Evolutionary conservation across 2,888 invertebrate genomes (phyloP).

Genomic region (Himalopsyche japonica): DNA sequence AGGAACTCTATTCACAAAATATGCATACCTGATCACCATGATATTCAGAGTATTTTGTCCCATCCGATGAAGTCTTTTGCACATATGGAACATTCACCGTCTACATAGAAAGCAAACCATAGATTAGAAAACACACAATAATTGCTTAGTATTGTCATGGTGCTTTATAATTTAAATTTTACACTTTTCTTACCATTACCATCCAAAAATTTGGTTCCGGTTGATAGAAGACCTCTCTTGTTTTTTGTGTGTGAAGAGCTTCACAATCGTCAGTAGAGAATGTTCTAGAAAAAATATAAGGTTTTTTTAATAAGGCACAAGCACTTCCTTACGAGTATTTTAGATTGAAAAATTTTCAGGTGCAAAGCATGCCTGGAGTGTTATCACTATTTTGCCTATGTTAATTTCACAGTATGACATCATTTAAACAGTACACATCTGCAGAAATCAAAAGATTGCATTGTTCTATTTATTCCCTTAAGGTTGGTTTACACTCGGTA

Average conservation of each 20-base stretch:
- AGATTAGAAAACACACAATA: too few species aligned
- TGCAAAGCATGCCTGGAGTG: too few species aligned
- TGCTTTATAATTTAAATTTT: too few species aligned
- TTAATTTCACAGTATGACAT: too few species aligned
- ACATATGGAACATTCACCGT: conserved; percentile 76
- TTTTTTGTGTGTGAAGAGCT: conserved; percentile 87
- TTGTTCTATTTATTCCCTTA: too few species aligned
- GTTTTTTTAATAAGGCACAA: too few species aligned
- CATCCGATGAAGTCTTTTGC: conserved; percentile 71
- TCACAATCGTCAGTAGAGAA: conserved; percentile 82
- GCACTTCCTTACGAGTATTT: too few species aligned
- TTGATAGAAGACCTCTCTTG: conserved; percentile 83
- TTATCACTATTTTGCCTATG: too few species aligned
- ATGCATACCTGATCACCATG: conserved; percentile 72
- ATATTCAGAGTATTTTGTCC: conserved; percentile 71
- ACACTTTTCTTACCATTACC: conserved; percentile 70
- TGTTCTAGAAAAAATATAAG: conserved; percentile 61
- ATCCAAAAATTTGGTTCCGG: conserved; percentile 90
- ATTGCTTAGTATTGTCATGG: too few species aligned
- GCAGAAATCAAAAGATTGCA: too few species aligned
- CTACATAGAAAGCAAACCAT: conserved; percentile 52
- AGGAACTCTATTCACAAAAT: background rate
- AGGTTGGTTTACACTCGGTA: too few species aligned
- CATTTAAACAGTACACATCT: too few species aligned
- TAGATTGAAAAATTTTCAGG: background rate